Conservation (phyloP, 2,113 vertebrate species). For the Sula dactylatra region DNA sequence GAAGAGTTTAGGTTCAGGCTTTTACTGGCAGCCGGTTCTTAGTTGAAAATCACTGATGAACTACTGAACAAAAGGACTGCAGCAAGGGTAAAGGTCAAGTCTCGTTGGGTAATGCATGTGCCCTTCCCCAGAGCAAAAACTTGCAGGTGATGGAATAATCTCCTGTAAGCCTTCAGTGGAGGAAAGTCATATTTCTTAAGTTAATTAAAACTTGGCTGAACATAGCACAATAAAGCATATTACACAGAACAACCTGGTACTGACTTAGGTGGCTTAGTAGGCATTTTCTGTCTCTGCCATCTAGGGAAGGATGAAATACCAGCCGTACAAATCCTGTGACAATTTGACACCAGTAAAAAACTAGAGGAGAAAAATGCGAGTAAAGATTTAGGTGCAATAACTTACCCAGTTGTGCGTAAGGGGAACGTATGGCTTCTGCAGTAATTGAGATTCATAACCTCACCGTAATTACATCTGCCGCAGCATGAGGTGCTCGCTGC, state of each 20-base stretch:
- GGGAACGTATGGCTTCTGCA: not conserved
- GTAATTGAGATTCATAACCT: not conserved
- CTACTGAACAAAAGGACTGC: not conserved
- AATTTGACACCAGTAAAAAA: not conserved
- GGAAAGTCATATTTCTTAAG: not conserved
- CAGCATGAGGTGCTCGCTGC: rapidly evolving
- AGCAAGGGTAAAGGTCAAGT: not conserved
- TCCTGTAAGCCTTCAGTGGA: not conserved
- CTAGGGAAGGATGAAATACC: not conserved
- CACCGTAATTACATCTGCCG: not conserved
- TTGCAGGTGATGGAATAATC: not conserved
- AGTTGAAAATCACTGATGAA: not conserved
- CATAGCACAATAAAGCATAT: not conserved
- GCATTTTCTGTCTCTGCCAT: not conserved
- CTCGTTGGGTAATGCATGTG: not conserved
- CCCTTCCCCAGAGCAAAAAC: not conserved
- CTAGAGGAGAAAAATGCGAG: not conserved
- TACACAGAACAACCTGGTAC: not conserved
- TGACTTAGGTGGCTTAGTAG: not conserved
- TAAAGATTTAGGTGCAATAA: not conserved
- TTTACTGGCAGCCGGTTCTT: not conserved
- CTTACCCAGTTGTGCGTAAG: not conserved
- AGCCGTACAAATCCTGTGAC: not conserved
- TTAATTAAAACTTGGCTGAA: not conserved
- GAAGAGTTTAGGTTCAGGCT: not conserved